Evolutionary conservation across 2,113 vertebrate genomes (phyloP).

Genomic region (Solea solea): DNA sequence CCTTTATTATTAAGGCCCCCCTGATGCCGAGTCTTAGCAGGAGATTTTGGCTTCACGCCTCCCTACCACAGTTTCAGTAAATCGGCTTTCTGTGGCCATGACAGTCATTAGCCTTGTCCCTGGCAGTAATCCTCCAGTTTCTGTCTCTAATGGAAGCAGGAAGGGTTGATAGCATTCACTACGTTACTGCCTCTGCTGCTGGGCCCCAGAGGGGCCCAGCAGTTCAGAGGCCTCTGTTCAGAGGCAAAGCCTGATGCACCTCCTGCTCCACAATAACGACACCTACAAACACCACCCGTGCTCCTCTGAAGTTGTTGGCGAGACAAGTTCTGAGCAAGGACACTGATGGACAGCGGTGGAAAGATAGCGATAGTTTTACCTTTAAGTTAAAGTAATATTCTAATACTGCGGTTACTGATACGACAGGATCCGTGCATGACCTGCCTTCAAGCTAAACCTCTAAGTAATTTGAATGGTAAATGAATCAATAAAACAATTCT

Average conservation of each 20-base stretch:
- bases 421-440: too few relatives aligned
- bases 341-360: neutral
- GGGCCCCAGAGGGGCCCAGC: conserved; percentile 49
- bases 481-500: too few relatives aligned
- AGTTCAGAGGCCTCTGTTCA: too few relatives aligned
- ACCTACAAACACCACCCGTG: conserved; percentile 4
- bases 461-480: too few relatives aligned
- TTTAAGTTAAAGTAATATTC: too few relatives aligned
- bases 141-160: conserved; percentile 75
- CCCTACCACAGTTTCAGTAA: conserved; percentile 72
- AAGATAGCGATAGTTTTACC: too few relatives aligned
- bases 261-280: conserved; percentile 34
- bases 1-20: conserved; percentile 63
- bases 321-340: conserved; percentile 14
- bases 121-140: conserved; percentile 78
- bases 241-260: conserved; percentile 32
- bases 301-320: conserved; percentile 22
- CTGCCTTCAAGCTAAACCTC: too few relatives aligned
- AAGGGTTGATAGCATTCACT: conserved; percentile 62
- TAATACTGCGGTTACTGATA: too few relatives aligned
- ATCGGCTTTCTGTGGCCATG: conserved; percentile 79
- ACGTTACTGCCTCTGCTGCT: conserved; percentile 39
- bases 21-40: conserved; percentile 72
- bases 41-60: conserved; percentile 79
- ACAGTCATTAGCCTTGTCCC: conserved; percentile 79